Evolutionary conservation across 2,113 vertebrate genomes (phyloP), one percentile per base, ranked within the genome.

Genomic region (Odocoileus hemionus): DNA sequence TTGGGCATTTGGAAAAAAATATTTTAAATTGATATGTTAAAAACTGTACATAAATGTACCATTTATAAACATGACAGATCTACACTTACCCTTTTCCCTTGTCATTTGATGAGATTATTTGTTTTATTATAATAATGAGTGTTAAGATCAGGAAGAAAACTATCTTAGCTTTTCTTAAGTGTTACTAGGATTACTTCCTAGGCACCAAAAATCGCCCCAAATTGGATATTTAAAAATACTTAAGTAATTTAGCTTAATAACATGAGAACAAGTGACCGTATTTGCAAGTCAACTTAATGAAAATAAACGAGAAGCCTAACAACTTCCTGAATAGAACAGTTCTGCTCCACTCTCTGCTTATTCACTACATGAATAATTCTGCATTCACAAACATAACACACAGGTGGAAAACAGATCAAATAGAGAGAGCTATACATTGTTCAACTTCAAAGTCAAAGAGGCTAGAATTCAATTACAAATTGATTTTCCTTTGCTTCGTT

Each of bases 401-500:
- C 11, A 85, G 39, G 45, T 93, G 33, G 33, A 96, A 88, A 87
- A 43, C 5, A 80, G 39, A 92, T 58, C 78, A 95, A 58, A 74
- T 30, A 70, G 4, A 70, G 90, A 57, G 43, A 84, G 67, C 93
- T 96, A 89, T 14, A 45, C 6, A 86, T 83, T 89, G 50, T 84
- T 97, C 90, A 96, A 85, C 4, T 97, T 82, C 15, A 61, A 97
- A 96, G 70, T 96, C 39, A 86, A 96, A 95, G 86, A 97, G 36
- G 15, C 95, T 94, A 97, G 89, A 95, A 96, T 86, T 96, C 78
- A 96, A 94, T 61, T 55, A 50, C 80, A 91, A 67, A 94, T 74
- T 39, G 64, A 13, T 95, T 94, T 55, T 90, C 70, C 85, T 96
- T 97, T 97, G 91, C 97, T 98, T 91, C 55, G 86, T 84, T 97